Conservation (phyloP, 2,888 invertebrate species). For the Cryptocheilus praepositus region DNA sequence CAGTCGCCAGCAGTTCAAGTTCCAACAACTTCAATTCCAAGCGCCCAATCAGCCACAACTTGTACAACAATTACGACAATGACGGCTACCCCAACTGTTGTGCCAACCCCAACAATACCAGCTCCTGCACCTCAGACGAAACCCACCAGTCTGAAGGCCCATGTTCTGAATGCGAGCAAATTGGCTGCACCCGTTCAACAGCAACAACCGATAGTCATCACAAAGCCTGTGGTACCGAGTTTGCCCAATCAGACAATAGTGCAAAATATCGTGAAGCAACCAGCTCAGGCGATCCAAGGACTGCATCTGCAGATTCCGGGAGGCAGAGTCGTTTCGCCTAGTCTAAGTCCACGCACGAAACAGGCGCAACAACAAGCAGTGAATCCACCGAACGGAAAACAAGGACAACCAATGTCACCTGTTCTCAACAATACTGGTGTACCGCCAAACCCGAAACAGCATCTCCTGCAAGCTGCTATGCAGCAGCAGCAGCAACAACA, state of each 20-base stretch:
- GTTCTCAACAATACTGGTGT: constrained; percentile 66
- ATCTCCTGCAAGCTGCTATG: constrained; percentile 75
- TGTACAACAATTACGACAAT: constrained; percentile 45
- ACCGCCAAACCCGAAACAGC: constrained; percentile 74
- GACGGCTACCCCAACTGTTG: constrained; percentile 27
- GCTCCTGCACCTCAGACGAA: constrained; percentile 56
- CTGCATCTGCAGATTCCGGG: constrained; percentile 67
- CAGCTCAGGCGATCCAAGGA: constrained; percentile 61
- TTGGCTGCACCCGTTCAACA: constrained; percentile 55
- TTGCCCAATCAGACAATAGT: constrained; percentile 60
- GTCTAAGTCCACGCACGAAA: constrained; percentile 65
- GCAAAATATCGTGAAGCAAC: constrained; percentile 67
- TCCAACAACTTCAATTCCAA: constrained; percentile 45
- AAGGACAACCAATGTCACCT: constrained; percentile 71
- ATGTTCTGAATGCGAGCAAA: constrained; percentile 77
- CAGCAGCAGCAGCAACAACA: constrained; percentile 46
- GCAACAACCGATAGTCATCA: constrained; percentile 57
- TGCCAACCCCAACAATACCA: constrained; percentile 25
- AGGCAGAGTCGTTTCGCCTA: constrained; percentile 65
- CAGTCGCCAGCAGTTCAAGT: constrained; percentile 60
- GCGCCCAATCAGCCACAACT: constrained; percentile 51
- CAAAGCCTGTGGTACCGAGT: constrained; percentile 61
- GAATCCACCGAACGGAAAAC: constrained; percentile 59
- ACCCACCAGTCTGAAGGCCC: constrained; percentile 80
- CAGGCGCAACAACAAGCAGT: constrained; percentile 45